A percentile compares a stretch with the other conserved stretches of the same genome.
phyloP scores from a whole-genome alignment of 2,797 vertebrate genomes.

The Sebastolobus alascanus region DNA sequence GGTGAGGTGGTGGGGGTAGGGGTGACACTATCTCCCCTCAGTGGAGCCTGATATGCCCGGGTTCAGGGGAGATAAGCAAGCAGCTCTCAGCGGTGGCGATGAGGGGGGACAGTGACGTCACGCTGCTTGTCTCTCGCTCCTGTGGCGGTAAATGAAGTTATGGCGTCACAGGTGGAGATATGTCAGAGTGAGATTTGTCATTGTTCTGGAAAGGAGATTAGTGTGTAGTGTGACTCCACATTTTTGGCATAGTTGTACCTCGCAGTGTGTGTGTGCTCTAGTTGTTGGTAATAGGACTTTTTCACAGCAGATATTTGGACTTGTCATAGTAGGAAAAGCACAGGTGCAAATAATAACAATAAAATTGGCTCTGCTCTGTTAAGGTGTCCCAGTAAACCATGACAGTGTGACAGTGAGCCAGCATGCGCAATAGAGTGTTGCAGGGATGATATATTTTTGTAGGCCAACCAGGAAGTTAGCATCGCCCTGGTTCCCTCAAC shows the following conservation, averaged over 20 bases:
- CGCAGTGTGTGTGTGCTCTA: neutral
- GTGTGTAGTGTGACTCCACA: neutral
- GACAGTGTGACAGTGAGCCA: slow-evolving; percentile 13
- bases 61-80: slow-evolving; percentile 70
- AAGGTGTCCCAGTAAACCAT: neutral
- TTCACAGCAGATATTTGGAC: slow-evolving; percentile 18
- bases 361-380: neutral
- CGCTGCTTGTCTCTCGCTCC: slow-evolving; percentile 20
- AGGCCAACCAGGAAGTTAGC: neutral
- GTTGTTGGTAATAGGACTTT: neutral
- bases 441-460: neutral
- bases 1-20: slow-evolving; percentile 34
- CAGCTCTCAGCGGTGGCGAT: slow-evolving; percentile 35
- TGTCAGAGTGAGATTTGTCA: slow-evolving; percentile 58
- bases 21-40: slow-evolving; percentile 69
- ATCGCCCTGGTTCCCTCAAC: neutral
- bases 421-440: neutral
- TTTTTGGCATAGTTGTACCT: slow-evolving; percentile 12
- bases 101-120: slow-evolving; percentile 56
- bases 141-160: slow-evolving; percentile 52
- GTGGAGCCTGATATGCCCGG: slow-evolving; percentile 67
- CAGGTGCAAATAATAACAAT: slow-evolving; percentile 24
- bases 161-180: slow-evolving; percentile 61
- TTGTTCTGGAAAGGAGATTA: slow-evolving; percentile 57
- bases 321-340: neutral